These are phyloP conservation scores for Tipula helvola DNA, from an alignment of 2,888 invertebrate species.

Conservation along the genomic window DNA sequence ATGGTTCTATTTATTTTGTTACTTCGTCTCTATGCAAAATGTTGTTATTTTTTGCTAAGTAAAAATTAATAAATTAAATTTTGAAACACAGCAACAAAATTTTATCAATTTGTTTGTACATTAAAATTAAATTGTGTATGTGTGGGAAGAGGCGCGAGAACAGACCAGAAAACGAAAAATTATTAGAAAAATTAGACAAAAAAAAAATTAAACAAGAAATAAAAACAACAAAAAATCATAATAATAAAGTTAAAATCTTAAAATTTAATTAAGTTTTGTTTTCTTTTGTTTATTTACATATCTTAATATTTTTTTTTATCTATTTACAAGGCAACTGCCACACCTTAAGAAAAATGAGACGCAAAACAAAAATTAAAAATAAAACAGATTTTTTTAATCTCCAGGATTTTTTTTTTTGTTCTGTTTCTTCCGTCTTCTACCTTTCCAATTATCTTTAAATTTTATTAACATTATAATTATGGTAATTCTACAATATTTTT, in stretches of 20 bases:
- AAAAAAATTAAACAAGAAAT: background rate
- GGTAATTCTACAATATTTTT: background rate
- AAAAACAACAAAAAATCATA: background rate
- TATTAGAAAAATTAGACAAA: background rate
- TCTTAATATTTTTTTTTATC: background rate
- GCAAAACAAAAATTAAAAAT: background rate
- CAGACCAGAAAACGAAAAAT: background rate
- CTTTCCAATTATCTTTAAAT: background rate
- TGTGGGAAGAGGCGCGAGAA: background rate
- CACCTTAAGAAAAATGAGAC: background rate
- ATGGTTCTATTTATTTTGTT: background rate
- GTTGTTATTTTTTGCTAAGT: background rate
- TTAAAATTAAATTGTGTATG: background rate
- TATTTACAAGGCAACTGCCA: background rate
- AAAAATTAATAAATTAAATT: background rate
- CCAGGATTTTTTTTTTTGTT: background rate
- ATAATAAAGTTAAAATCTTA: background rate
- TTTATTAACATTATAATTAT: background rate
- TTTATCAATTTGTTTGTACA: background rate
- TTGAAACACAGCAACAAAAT: background rate
- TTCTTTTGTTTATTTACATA: background rate
- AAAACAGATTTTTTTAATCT: background rate
- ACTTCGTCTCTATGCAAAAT: background rate
- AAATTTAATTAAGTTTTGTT: background rate
- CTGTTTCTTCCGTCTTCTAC: background rate